Base-by-base conservation (phyloP, 2,113 vertebrate species). In the Forbesichthys papilliferus region DNA sequence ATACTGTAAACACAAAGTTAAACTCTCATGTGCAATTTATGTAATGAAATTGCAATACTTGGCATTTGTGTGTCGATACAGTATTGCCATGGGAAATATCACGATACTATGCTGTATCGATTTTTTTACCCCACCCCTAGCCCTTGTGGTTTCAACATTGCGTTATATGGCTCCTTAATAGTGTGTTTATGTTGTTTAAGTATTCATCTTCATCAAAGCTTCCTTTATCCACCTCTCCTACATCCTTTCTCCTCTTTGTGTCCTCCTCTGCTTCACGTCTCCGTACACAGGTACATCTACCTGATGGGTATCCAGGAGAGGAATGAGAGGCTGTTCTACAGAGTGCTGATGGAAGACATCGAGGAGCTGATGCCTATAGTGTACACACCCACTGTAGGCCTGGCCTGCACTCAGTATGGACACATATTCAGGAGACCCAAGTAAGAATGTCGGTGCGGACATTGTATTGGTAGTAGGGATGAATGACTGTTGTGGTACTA, bases 241-340 rank as follows among this genome's bases (percentile, higher is more conserved):
- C 2, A 56, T 51, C 0, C 18, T 16, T 53, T 56, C 18, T 57
- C 14, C 9, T 56, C 11, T 10, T 8, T 3, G 14, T 47, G 16
- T 12, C 11, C 27, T 14, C 42, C 27, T 53, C 16, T 12, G 18
- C 49, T 52, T 48, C n/a, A 57, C 5, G n/a, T 11, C 0, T 54
- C 27, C 55, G 42, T 49, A 79, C 79, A 1, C 84, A 99, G 98
- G 81, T 99, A 98, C 12, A 93, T 99, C 81, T 99, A 99, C 65
- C 89, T 99, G 34, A 99, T 99, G 97, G 98, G 98, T 18, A 95
- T 99, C 69, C 97, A 99, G 80, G 98, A 99, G 85, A 94, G 98
- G 46, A 99, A 99, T 0, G 98, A 98, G 64, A 95, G 95, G 9
- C 73, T 99, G 8, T 99, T 99, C 81, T 99, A 98, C 49, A 87